phyloP scores from a whole-genome alignment of 2,113 vertebrate genomes.

The Trichechus manatus region DNA sequence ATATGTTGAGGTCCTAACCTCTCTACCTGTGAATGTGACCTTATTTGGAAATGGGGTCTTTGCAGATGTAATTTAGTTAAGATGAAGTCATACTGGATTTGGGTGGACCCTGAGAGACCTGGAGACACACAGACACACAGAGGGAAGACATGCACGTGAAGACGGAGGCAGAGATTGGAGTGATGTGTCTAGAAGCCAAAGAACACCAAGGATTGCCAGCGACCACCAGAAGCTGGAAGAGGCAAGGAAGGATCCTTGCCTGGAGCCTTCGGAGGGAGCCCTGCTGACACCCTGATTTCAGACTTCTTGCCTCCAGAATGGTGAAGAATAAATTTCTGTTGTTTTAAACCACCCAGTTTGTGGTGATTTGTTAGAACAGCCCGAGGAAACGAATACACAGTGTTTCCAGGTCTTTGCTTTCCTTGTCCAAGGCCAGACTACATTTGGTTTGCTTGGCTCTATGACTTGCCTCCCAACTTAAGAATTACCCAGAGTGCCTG shows the following conservation, averaged over 20 bases:
- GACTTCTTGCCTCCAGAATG: neutral
- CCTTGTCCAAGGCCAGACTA: neutral
- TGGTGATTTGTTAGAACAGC: neutral
- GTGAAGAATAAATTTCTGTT: neutral
- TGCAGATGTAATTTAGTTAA: neutral
- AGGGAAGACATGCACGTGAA: neutral
- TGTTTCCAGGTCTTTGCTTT: neutral
- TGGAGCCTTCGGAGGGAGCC: neutral
- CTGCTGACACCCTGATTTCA: neutral
- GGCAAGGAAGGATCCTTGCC: neutral
- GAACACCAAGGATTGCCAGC: neutral
- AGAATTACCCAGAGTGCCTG: neutral
- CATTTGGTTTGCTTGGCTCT: neutral
- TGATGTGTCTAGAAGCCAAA: neutral
- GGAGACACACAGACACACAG: neutral
- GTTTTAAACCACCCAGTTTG: neutral
- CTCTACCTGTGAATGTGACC: neutral
- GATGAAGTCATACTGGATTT: neutral
- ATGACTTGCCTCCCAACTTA: neutral
- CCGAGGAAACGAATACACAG: neutral
- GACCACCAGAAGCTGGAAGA: neutral
- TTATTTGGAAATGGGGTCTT: constrained; percentile 10
- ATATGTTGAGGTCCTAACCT: neutral
- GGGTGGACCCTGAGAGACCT: neutral
- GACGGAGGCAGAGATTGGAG: neutral